Conservation (phyloP, 1,140 invertebrate genomes). For the Ridgeia piscesae region DNA sequence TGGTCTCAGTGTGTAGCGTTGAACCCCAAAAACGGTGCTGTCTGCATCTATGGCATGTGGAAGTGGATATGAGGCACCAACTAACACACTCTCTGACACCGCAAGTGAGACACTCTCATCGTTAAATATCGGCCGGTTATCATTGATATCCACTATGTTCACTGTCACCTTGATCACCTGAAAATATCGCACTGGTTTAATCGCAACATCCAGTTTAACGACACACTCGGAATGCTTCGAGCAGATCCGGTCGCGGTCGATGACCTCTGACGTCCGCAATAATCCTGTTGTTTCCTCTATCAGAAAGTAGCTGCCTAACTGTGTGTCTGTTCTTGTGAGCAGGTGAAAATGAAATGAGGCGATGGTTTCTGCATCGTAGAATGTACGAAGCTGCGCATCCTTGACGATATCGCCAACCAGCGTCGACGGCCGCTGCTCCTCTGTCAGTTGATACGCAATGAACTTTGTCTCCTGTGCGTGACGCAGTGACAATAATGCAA, state of each 20-base stretch:
- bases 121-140: conserved; percentile 25
- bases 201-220: conserved; percentile 24
- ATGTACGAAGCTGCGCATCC: neutral
- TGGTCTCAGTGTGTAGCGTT: conserved; percentile 11
- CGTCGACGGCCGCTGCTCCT: neutral
- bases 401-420: neutral
- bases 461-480: neutral
- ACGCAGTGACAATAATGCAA: neutral
- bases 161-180: conserved; percentile 29
- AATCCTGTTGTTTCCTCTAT: neutral
- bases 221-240: neutral
- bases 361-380: neutral
- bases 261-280: neutral
- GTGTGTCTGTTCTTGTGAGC: neutral
- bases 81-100: conserved; percentile 15
- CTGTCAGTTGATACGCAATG: neutral
- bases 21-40: conserved; percentile 13
- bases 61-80: conserved; percentile 10
- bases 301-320: neutral
- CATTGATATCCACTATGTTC: conserved; percentile 28
- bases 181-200: conserved; percentile 27
- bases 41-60: conserved; percentile 24
- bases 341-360: neutral
- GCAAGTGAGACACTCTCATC: neutral
- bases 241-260: conserved; percentile 27